Base-by-base conservation (phyloP, 2,797 vertebrate genomes). In the Cossypha dichroa region DNA sequence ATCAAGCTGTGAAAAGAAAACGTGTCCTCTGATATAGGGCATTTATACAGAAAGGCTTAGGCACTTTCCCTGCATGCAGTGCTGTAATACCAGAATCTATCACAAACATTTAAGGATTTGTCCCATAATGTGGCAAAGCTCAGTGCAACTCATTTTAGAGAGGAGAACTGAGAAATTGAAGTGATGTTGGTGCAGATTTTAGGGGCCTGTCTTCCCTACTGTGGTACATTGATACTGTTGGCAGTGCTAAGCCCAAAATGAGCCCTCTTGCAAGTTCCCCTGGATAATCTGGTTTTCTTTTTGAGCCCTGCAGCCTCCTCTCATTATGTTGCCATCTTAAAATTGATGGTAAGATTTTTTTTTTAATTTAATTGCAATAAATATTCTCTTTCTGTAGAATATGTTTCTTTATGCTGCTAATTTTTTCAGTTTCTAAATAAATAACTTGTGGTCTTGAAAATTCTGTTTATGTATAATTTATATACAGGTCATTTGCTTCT, bases 11-110 rank as follows among this genome's bases (percentile, higher is more conserved):
- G 16, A 51, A 87, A 85, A 58, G 9, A 23, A 51, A 94, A 31
- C 5, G 6, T 4, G 41, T 46, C 10, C 18, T 34, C 15, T 2
- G 0, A 31, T 33, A 11, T 6, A 6, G 5, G 3, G 1, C 6
- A 28, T 36, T 87, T 78, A 21, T 8, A 33, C 9, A 46, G 15
- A 52, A 64, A 58, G 6, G 8, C 15, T 55, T 40, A 28, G 29
- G 9, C 59, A 2, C 7, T 69, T 36, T 2, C 0, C 4, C 19
- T 79, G 15, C 15, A 13, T 1, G 1, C 59, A 5, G 11, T 36
- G 9, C n/a, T 79, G 3, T 11, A n/a, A 25, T 15, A 20, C 5
- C 28, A 43, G 40, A 58, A 90, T 43, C 7, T 17, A 25, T 19
- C 25, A 55, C 17, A 41, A 17, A 33, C 2, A 0, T 12, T 59